A percentile compares a stretch with the other conserved stretches of the same genome.
phyloP scores from a whole-genome alignment of 2,797 vertebrate species.

The Rhinichthys osculus region DNA sequence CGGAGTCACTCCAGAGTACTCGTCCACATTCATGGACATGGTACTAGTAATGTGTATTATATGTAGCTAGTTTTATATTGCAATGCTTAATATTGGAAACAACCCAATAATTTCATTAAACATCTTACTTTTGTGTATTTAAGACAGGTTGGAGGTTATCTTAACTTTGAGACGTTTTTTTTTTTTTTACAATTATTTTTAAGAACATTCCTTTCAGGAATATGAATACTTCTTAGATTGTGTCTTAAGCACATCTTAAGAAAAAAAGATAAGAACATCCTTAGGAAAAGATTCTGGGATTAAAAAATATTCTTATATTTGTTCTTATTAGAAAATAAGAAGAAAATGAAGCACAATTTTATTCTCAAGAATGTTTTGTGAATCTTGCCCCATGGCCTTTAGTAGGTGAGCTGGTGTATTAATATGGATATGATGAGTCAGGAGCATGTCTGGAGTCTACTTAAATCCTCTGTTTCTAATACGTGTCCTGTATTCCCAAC shows the following conservation, averaged over 20 bases:
- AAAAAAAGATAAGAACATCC: too few relatives aligned
- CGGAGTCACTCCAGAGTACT: background rate
- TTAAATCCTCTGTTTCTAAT: constrained; percentile 11
- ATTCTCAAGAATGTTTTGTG: background rate
- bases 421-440: constrained; percentile 34
- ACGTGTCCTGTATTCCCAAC: constrained; percentile 33
- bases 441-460: constrained; percentile 2
- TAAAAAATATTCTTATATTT: too few relatives aligned
- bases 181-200: too few relatives aligned
- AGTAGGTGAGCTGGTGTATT: constrained; percentile 33
- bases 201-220: too few relatives aligned
- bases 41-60: background rate
- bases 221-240: too few relatives aligned
- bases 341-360: background rate
- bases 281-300: too few relatives aligned
- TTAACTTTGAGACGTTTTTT: too few relatives aligned
- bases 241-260: too few relatives aligned
- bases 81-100: background rate
- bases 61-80: background rate
- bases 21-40: background rate
- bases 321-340: background rate
- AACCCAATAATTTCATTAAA: background rate
- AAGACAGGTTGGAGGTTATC: too few relatives aligned
- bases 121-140: too few relatives aligned
- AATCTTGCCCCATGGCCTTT: constrained; percentile 17